Base-by-base conservation (phyloP, 2,888 invertebrate genomes). In the Lepidocyrtoides sp. region DNA sequence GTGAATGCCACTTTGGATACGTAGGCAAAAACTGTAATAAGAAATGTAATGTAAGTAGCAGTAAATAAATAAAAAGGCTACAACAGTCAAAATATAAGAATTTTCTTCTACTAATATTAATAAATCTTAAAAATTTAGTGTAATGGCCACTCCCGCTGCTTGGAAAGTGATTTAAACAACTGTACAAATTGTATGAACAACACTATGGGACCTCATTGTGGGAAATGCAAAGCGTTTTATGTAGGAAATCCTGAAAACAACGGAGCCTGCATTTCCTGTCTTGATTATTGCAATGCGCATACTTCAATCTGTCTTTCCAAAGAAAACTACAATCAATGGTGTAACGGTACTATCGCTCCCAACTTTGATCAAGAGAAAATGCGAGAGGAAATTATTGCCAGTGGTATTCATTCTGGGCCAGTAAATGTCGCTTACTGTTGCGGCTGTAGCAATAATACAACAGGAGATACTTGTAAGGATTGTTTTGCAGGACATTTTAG, bases 21-120 rank as follows among this genome's bases (percentile, higher is more conserved):
- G 98, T 99, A 29, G 99, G 99, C 84, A 97, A 97, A 94, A 98
- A 98, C 96, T 99, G 99, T 95, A 98, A 98, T 94, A 98, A 98
- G 92, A 98, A 98, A 95, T 99, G 99, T 95, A 97, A 98, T 95
- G n/a, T n/a, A n/a, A n/a, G n/a, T n/a, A n/a, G n/a, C n/a, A n/a
- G n/a, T n/a, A n/a, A n/a, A n/a, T n/a, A n/a, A n/a, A n/a, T n/a
- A n/a, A n/a, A n/a, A n/a, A n/a, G n/a, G n/a, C n/a, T n/a, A n/a
- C n/a, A n/a, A n/a, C n/a, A n/a, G n/a, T n/a, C n/a, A n/a, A n/a
- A n/a, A n/a, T n/a, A n/a, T n/a, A n/a, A n/a, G n/a, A n/a, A n/a
- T n/a, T n/a, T n/a, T n/a, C n/a, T n/a, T n/a, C n/a, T n/a, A n/a
- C n/a, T n/a, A n/a, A n/a, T n/a, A n/a, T n/a, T n/a, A n/a, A n/a